Evolutionary conservation across 2,888 invertebrate genomes (phyloP), one percentile per base, ranked within the genome.

Genomic region (Ophion ventricosus): DNA sequence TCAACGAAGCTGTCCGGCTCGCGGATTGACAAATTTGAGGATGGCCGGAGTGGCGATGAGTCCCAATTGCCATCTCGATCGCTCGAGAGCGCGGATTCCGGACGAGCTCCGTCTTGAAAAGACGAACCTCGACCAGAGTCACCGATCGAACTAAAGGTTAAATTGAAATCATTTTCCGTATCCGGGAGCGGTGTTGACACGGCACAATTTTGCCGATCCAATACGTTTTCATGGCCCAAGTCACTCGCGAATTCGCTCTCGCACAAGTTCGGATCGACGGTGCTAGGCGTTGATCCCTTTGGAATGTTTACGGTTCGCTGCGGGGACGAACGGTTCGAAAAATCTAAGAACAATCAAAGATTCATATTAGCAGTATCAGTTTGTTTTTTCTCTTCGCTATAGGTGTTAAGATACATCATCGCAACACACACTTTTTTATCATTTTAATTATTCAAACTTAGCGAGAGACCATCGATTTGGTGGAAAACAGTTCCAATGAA

Each of bases 81-180:
- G 20, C 66, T 73, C 25, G 76, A 80, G 35, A 82, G 57, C 57
- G 82, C 73, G 14, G 85, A 85, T 63, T 80, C 82, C 17, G 82
- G 72, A 17, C 76, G 82, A 10, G 23, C 14, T 1, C 63, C 40
- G 1, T 61, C 72, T 11, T 35, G 75, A 29, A 82, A 1, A 23
- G 85, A 82, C 1, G 73, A 76, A 35, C 82, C 85, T 35, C 82
- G 40, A 10, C 85, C 85, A 25, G 85, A 85, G 66, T 85, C 85
- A n/a, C 43, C 64, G 2, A 66, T 73, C 17, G 82, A 85, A 23
- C 29, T 26, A 25, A 82, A 85, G 64, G 79, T 85, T 67, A 80
- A n/a, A 26, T 82, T 75, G 67, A 85, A 40, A 59, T 79, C 63
- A 61, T 63, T 80, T 56, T 81, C 78, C 35, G 69, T 66, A 14